phyloP scores from a whole-genome alignment of 2,888 invertebrate genomes.

The Stenoptilia bipunctidactyla region DNA sequence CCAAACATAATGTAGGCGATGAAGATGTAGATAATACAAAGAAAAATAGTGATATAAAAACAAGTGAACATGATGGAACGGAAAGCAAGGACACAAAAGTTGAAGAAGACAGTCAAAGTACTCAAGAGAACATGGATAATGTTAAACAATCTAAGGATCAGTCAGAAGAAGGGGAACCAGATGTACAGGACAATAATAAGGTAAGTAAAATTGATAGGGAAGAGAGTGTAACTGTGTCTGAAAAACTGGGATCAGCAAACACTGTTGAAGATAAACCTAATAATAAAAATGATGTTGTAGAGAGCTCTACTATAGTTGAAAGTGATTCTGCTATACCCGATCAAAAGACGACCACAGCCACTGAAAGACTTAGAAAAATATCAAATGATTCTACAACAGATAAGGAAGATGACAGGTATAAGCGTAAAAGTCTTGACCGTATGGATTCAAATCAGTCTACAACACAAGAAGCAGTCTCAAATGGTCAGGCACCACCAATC shows the following conservation, averaged over 20 bases:
- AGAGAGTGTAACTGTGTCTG: constrained; percentile 21
- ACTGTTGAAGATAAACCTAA: constrained; percentile 29
- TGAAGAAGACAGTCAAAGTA: background rate
- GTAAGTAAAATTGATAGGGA: constrained; percentile 54
- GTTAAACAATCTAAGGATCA: too few relatives aligned
- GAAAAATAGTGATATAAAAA: constrained; percentile 4
- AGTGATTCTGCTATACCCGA: constrained; percentile 1
- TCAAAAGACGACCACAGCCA: background rate
- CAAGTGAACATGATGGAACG: constrained; percentile 9
- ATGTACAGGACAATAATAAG: constrained; percentile 21
- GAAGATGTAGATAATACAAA: background rate
- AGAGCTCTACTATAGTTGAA: constrained; percentile 28
- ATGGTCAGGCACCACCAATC: constrained; percentile 38
- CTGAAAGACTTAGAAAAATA: constrained; percentile 21
- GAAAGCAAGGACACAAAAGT: background rate
- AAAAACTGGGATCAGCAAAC: constrained; percentile 30
- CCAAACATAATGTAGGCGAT: constrained; percentile 8
- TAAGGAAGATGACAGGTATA: constrained; percentile 20
- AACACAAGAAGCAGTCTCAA: constrained; percentile 28
- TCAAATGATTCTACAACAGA: constrained; percentile 20
- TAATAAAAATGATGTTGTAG: constrained; percentile 59
- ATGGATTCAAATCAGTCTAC: background rate
- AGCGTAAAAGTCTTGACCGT: constrained; percentile 2
- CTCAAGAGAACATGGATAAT: background rate
- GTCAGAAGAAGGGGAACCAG: background rate